Evolutionary conservation across 2,797 vertebrate genomes (phyloP).

Genomic region (Okamejei kenojei): DNA sequence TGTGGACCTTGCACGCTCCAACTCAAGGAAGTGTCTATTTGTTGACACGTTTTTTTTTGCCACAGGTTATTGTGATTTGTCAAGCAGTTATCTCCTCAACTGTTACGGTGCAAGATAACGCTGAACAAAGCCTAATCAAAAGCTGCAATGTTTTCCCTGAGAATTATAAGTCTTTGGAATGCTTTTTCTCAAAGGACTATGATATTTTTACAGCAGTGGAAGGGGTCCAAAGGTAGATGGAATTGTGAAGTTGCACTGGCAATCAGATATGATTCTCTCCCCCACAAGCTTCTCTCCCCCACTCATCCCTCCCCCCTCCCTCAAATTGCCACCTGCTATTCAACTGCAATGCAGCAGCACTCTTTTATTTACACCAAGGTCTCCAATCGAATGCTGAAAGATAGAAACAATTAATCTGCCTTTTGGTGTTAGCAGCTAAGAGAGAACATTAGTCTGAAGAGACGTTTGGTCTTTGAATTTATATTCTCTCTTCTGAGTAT

Average conservation of each 20-base stretch:
- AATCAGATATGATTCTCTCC: no score
- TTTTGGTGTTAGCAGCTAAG: not conserved
- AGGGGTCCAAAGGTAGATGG: no score
- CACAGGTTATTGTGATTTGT: not conserved
- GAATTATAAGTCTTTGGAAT: no score
- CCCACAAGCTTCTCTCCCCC: no score
- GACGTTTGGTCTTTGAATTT: no score
- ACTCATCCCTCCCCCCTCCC: no score
- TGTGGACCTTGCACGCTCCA: not conserved
- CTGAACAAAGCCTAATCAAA: not conserved
- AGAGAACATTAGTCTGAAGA: not conserved
- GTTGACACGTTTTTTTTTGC: not conserved
- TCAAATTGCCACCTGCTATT: no score
- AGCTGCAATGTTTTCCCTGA: no score
- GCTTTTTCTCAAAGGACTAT: no score
- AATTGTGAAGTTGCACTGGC: no score
- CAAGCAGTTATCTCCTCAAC: not conserved
- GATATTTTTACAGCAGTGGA: no score
- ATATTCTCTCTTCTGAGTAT: not conserved
- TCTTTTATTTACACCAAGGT: not conserved
- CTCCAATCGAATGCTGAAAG: not conserved
- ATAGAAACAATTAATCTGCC: not conserved
- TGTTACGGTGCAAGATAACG: not conserved
- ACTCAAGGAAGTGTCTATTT: not conserved
- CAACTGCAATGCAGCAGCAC: not conserved